phyloP scores from a whole-genome alignment of 2,888 invertebrate species.

The Mycalesis mineus region DNA sequence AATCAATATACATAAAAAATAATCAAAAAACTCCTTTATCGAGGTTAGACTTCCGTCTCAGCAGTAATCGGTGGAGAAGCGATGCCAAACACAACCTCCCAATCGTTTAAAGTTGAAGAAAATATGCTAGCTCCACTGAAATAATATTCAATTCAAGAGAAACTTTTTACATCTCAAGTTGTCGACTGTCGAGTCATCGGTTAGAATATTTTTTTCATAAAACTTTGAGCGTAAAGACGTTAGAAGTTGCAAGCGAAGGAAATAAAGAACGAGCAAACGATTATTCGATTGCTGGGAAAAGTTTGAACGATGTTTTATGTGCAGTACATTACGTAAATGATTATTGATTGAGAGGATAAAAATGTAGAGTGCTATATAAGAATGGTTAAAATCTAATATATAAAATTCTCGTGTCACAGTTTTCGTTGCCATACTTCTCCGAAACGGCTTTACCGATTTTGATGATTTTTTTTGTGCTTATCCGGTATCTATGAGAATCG shows the following conservation, averaged over 20 bases:
- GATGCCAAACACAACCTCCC: constrained; percentile 9
- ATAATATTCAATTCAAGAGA: constrained; percentile 10
- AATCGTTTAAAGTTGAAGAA: constrained; percentile 13
- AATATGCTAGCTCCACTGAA: constrained; percentile 17
- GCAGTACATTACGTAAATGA: neutral
- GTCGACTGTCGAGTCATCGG: constrained; percentile 4
- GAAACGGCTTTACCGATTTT: too few species aligned
- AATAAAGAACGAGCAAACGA: constrained; percentile 9
- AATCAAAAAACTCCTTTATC: neutral
- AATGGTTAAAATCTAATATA: too few species aligned
- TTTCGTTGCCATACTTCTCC: too few species aligned
- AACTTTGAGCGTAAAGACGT: constrained; percentile 11
- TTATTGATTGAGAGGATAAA: too few species aligned
- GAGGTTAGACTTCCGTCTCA: neutral
- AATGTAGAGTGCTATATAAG: too few species aligned
- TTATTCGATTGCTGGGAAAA: constrained; percentile 6
- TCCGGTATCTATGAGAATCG: too few species aligned
- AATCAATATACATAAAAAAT: too few species aligned
- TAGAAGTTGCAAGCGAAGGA: neutral
- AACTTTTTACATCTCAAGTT: constrained; percentile 23
- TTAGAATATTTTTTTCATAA: constrained; percentile 9
- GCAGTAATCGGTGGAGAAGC: neutral
- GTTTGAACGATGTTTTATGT: constrained; percentile 1
- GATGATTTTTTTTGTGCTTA: too few species aligned
- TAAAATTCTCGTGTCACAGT: too few species aligned